These are phyloP conservation scores for Apteryx mantelli DNA, from an alignment of 2,113 vertebrate species.

Conservation along the genomic window DNA sequence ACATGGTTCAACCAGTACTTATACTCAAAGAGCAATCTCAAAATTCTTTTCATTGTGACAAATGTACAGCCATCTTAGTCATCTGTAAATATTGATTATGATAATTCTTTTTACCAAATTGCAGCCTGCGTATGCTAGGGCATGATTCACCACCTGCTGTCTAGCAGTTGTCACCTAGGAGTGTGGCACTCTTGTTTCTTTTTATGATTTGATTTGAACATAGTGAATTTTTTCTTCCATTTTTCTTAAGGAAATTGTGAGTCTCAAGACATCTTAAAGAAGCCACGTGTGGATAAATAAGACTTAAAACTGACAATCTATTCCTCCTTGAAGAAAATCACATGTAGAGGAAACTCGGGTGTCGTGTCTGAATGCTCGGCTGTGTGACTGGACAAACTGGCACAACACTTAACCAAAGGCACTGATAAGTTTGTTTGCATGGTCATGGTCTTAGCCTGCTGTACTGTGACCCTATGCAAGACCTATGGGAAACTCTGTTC, in stretches of 20 bases:
- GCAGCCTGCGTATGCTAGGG: not conserved
- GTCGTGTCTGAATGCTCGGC: fast-evolving
- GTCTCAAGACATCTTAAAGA: not conserved
- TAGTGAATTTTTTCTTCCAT: not conserved
- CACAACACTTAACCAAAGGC: no score
- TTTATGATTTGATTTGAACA: not conserved
- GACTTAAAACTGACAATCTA: not conserved
- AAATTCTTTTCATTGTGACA: not conserved
- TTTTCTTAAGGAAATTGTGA: not conserved
- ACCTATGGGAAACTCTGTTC: not conserved
- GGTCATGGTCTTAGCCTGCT: not conserved
- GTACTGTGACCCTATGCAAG: fast-evolving
- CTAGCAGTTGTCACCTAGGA: not conserved
- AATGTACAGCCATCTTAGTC: not conserved
- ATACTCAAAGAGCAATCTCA: not conserved
- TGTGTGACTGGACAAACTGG: not conserved
- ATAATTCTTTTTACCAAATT: constrained; percentile 20
- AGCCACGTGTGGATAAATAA: not conserved
- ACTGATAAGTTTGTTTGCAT: not conserved
- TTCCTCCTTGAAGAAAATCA: not conserved
- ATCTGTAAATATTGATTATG: constrained; percentile 27
- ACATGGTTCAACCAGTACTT: not conserved
- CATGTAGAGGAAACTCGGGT: not conserved
- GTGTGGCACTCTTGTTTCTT: not conserved
- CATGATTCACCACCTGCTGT: constrained; percentile 15